phyloP scores from a whole-genome alignment of 2,113 vertebrate genomes.

The Zosterops pallidus region DNA sequence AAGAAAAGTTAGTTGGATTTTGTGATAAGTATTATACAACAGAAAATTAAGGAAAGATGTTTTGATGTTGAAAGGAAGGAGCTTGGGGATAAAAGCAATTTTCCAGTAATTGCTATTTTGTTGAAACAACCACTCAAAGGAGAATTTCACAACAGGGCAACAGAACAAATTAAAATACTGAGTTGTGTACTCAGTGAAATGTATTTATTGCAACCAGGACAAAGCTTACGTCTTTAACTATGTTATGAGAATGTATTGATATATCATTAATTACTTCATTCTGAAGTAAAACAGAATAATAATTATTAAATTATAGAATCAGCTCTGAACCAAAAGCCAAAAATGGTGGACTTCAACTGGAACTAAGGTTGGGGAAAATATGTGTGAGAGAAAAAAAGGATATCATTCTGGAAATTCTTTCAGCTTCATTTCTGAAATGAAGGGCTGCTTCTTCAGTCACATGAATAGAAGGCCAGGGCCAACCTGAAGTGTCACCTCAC shows the following conservation, averaged over 20 bases:
- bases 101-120: conserved; percentile 65
- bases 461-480: neutral
- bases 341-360: neutral
- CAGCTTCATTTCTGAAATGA: neutral
- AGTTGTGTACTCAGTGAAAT: neutral
- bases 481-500: neutral
- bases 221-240: neutral
- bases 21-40: neutral
- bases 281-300: neutral
- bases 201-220: conserved; percentile 27
- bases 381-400: neutral
- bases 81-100: conserved; percentile 26
- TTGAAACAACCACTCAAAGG: conserved; percentile 45
- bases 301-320: neutral
- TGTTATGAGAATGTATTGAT: neutral
- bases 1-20: neutral
- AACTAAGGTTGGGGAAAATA: neutral
- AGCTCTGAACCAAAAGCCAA: neutral
- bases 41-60: conserved; percentile 43
- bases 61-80: conserved; percentile 34
- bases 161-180: neutral
- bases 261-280: neutral
- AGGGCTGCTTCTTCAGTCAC: neutral
- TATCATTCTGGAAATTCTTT: neutral
- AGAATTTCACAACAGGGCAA: conserved; percentile 29